Conservation (phyloP, 2,113 vertebrate genomes). For the Ceratotherium simum region DNA sequence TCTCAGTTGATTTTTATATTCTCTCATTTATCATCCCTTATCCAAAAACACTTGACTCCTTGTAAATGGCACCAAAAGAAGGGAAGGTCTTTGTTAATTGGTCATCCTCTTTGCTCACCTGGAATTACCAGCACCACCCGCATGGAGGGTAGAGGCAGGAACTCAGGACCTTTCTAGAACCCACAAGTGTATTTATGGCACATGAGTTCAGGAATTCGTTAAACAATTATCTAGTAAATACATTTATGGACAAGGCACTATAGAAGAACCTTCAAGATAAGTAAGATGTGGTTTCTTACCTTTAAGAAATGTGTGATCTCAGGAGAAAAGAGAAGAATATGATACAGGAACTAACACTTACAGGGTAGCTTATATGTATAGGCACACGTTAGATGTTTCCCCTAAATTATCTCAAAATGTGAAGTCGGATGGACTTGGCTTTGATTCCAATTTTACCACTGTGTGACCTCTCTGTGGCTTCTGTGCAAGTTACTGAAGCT, state of each 20-base stretch:
- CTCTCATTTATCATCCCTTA: accelerated
- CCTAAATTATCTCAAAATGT: not conserved
- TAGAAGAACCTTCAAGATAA: not conserved
- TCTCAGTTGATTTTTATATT: accelerated
- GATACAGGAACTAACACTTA: no score
- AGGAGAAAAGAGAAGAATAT: not conserved
- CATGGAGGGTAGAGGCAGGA: accelerated
- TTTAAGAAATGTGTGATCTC: not conserved
- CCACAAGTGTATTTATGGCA: not conserved
- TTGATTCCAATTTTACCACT: accelerated
- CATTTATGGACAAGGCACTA: no score
- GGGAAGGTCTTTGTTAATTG: not conserved
- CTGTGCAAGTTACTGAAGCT: not conserved
- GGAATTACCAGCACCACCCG: not conserved
- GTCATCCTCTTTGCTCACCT: not conserved
- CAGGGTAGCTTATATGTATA: accelerated
- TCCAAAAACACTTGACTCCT: accelerated
- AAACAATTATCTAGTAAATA: not conserved
- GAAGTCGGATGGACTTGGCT: no score
- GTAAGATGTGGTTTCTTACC: accelerated
- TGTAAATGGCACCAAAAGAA: accelerated
- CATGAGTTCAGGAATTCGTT: not conserved
- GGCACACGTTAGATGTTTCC: accelerated
- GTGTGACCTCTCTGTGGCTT: not conserved
- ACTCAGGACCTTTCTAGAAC: not conserved